A percentile compares a stretch with the other conserved stretches of the same genome.
Conservation (phyloP, 2,888 invertebrate genomes). For the Lasioglossum figueresi region DNA sequence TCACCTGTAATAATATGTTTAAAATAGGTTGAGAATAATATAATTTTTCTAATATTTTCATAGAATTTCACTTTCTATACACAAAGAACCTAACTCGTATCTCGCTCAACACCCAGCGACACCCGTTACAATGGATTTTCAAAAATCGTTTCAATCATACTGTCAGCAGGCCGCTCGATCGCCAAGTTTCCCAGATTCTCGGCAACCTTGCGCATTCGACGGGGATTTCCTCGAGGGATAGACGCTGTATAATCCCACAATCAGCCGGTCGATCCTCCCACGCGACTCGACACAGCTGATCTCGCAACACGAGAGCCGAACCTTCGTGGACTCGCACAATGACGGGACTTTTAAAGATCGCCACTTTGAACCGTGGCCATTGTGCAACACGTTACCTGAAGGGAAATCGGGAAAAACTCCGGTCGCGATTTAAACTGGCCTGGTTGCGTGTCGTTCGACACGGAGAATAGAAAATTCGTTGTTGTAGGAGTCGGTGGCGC, state of each 20-base stretch:
- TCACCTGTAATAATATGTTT: too few relatives aligned
- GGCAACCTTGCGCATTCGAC: constrained; percentile 33
- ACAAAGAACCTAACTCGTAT: neutral
- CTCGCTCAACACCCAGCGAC: neutral
- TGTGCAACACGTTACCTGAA: constrained; percentile 1
- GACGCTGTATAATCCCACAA: constrained; percentile 11
- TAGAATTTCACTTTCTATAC: neutral
- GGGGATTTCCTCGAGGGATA: constrained; percentile 30
- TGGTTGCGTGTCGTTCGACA: neutral
- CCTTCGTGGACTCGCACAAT: neutral
- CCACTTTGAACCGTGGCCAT: neutral
- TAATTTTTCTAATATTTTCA: too few relatives aligned
- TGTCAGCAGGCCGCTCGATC: neutral
- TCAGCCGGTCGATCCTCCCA: constrained; percentile 11
- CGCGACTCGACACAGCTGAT: constrained; percentile 17
- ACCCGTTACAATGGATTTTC: constrained; percentile 38
- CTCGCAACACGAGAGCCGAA: neutral
- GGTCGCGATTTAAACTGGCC: neutral
- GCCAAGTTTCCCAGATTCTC: constrained; percentile 21
- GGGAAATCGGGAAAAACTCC: neutral
- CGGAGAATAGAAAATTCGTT: neutral
- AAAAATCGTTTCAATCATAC: neutral
- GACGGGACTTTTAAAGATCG: constrained; percentile 8
- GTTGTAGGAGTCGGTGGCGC: neutral
- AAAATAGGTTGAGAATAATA: too few relatives aligned